These are phyloP conservation scores for Tenualosa thibaudeaui DNA, from an alignment of 2,797 vertebrate species.

Conservation along the genomic window DNA sequence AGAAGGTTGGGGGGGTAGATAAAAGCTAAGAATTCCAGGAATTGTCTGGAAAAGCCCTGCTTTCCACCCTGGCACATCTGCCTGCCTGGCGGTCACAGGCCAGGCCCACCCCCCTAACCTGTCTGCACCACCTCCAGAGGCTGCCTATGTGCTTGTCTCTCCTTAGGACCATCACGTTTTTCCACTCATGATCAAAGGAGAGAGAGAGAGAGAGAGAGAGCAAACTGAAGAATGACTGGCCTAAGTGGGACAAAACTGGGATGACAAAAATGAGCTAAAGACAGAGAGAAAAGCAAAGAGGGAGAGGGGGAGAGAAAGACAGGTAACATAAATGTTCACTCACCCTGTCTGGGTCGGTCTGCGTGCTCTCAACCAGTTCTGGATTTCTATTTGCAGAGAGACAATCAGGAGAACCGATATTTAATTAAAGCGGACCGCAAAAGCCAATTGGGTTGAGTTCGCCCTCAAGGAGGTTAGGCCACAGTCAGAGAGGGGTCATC, in stretches of 20 bases:
- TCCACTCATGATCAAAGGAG: not conserved
- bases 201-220: not conserved
- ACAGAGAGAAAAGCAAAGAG: not conserved
- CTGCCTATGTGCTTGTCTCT: not conserved
- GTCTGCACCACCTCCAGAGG: not conserved
- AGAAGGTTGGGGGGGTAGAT: constrained; percentile 43
- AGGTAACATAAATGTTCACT: not conserved
- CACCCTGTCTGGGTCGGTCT: not conserved
- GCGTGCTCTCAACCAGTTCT: constrained; percentile 51
- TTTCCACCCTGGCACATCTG: not conserved
- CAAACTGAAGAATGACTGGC: not conserved
- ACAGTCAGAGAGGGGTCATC: not conserved
- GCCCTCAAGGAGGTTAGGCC: constrained; percentile 41
- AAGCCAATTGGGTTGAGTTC: constrained; percentile 61
- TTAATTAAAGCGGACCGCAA: constrained; percentile 65
- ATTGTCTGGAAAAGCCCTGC: constrained; percentile 62
- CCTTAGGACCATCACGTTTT: not conserved
- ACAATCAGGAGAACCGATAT: constrained; percentile 62
- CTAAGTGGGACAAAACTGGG: not conserved
- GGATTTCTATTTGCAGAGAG: constrained; percentile 53
- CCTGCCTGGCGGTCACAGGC: not conserved
- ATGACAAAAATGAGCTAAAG: constrained; percentile 20
- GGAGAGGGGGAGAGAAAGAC: not conserved
- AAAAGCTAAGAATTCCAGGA: constrained; percentile 65
- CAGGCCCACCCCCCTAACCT: not conserved